Conservation (phyloP, 2,888 invertebrate species). For the Nebria brevicollis region DNA sequence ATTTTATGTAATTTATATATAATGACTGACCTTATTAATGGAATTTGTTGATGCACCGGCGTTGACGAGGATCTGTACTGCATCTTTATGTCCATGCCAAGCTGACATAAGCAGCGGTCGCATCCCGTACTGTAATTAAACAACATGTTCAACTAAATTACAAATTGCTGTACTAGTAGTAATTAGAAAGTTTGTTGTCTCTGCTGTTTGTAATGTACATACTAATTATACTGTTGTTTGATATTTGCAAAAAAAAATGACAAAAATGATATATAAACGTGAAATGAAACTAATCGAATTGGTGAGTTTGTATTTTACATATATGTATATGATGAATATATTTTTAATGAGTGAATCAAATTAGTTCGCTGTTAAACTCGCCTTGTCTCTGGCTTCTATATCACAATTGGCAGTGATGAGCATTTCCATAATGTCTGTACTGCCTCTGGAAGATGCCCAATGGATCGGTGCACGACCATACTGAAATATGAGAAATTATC, state of each 20-base stretch:
- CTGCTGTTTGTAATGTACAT: neutral
- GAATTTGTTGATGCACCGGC: constrained; percentile 76
- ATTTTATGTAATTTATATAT: no score
- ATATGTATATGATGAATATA: neutral
- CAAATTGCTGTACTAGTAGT: neutral
- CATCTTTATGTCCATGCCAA: constrained; percentile 77
- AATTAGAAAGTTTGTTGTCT: neutral
- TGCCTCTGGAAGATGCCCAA: constrained; percentile 79
- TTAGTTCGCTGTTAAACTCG: constrained; percentile 56
- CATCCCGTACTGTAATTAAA: constrained; percentile 73
- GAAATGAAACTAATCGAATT: no score
- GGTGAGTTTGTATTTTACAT: neutral
- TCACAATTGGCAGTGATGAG: constrained; percentile 78
- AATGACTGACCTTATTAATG: constrained; percentile 67
- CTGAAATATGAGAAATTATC: constrained; percentile 61
- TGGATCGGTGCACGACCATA: constrained; percentile 79
- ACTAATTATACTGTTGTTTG: neutral
- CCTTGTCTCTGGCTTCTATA: constrained; percentile 79
- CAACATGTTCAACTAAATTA: neutral
- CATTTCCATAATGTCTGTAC: constrained; percentile 77
- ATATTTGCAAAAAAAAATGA: no score
- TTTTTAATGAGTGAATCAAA: neutral
- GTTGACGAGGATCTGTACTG: constrained; percentile 75
- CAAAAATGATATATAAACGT: no score
- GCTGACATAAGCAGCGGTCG: constrained; percentile 78